phyloP scores from a whole-genome alignment of 2,113 vertebrate genomes.

The Zingel zingel region DNA sequence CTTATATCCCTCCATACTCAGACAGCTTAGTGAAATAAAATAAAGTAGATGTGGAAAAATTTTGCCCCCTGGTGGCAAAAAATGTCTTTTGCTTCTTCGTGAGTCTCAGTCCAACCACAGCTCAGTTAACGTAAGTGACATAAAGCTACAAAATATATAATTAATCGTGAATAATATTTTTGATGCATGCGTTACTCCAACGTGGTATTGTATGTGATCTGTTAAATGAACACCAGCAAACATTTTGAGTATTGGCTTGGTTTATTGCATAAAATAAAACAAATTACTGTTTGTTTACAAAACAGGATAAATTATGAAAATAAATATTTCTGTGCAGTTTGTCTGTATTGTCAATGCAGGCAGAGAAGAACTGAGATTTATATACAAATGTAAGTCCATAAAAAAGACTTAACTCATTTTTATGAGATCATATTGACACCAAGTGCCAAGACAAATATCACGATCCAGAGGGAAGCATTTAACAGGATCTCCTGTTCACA shows the following conservation, averaged over 20 bases:
- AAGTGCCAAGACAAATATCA: slow-evolving; percentile 38
- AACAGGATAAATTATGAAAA: slow-evolving; percentile 80
- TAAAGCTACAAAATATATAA: not conserved
- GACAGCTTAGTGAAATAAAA: not conserved
- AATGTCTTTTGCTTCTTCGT: not conserved
- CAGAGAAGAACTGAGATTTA: slow-evolving; percentile 51
- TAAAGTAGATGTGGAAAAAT: not conserved
- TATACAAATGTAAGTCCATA: slow-evolving; percentile 26
- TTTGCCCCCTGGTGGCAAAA: slow-evolving; percentile 54
- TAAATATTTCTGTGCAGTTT: slow-evolving; percentile 79
- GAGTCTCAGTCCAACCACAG: not conserved
- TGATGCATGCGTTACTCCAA: not conserved
- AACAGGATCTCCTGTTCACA: slow-evolving; percentile 20
- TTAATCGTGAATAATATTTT: too few species aligned
- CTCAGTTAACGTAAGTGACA: not conserved
- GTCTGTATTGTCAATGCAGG: slow-evolving; percentile 60
- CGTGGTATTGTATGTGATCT: not conserved
- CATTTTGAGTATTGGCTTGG: slow-evolving; percentile 34
- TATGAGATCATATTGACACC: slow-evolving; percentile 25
- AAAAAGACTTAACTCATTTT: slow-evolving; percentile 29
- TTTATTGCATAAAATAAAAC: slow-evolving; percentile 79
- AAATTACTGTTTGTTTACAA: slow-evolving; percentile 68
- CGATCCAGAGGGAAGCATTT: slow-evolving; percentile 15
- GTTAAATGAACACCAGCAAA: slow-evolving; percentile 14
- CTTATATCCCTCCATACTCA: too few species aligned